Percentiles rank a stretch among this genome's conserved stretches.
phyloP scores from a whole-genome alignment of 1,140 invertebrate genomes.

The Hylaeus anthracinus region DNA sequence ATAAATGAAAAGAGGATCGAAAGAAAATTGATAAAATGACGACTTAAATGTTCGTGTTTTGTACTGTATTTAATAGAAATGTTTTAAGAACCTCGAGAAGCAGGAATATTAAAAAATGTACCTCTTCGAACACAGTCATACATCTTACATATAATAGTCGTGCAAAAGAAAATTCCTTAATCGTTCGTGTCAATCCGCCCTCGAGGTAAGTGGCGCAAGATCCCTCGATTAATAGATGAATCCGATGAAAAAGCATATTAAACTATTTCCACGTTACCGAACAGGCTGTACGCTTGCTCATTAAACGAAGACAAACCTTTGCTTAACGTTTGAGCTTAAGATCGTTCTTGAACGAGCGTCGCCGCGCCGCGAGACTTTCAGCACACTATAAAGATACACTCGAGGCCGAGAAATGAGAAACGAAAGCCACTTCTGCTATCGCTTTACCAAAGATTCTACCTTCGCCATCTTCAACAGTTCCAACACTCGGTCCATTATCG shows the following conservation, averaged over 20 bases:
- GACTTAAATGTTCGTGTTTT: too few relatives aligned
- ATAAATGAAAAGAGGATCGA: too few relatives aligned
- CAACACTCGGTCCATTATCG: conserved; percentile 26
- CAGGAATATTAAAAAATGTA: too few relatives aligned
- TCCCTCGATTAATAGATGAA: not conserved
- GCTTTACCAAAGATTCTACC: conserved; percentile 38
- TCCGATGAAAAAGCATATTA: conserved; percentile 27
- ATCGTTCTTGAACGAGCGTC: conserved; percentile 45
- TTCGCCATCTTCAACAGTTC: conserved; percentile 32
- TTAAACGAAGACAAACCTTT: conserved; percentile 60
- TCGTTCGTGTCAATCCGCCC: not conserved
- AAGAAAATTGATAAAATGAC: too few relatives aligned
- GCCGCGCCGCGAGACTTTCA: conserved; percentile 5
- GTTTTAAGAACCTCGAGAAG: too few relatives aligned
- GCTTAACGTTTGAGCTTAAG: conserved; percentile 45
- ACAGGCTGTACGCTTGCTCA: conserved; percentile 15
- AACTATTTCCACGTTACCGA: conserved; percentile 25
- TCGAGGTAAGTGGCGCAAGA: conserved; percentile 4
- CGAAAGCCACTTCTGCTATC: conserved; percentile 48
- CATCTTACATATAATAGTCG: not conserved
- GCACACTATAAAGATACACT: conserved; percentile 34
- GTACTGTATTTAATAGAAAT: too few relatives aligned
- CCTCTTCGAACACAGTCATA: not conserved
- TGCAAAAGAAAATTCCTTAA: not conserved
- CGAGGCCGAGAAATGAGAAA: conserved; percentile 41